phyloP scores from a whole-genome alignment of 2,888 invertebrate genomes.

The Parochlus steinenii region DNA sequence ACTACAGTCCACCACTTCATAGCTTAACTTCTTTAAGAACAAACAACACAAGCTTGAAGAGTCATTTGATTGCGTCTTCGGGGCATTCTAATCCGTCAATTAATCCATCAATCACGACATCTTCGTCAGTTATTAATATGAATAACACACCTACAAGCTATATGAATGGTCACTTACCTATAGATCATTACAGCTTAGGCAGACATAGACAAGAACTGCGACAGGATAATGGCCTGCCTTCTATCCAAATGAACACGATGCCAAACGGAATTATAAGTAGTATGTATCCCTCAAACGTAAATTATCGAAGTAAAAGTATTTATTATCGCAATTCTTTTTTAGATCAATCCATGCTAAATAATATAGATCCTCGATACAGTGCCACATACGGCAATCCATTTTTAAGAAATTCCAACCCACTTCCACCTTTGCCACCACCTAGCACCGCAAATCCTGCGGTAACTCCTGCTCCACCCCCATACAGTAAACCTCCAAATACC shows the following conservation, averaged over 20 bases:
- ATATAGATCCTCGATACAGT: slow-evolving; percentile 70
- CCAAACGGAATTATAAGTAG: slow-evolving; percentile 12
- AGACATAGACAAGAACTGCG: slow-evolving; percentile 20
- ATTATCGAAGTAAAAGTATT: not conserved
- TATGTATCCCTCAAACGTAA: slow-evolving; percentile 1
- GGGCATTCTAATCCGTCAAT: slow-evolving; percentile 21
- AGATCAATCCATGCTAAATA: slow-evolving; percentile 16
- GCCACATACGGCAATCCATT: slow-evolving; percentile 84
- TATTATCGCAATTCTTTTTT: slow-evolving; percentile 11
- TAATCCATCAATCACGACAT: slow-evolving; percentile 22
- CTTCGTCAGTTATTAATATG: slow-evolving; percentile 13
- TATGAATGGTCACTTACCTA: slow-evolving; percentile 17
- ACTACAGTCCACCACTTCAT: slow-evolving; percentile 80
- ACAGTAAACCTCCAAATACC: slow-evolving; percentile 27
- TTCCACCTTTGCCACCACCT: slow-evolving; percentile 36
- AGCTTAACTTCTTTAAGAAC: slow-evolving; percentile 8
- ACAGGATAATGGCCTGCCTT: slow-evolving; percentile 30
- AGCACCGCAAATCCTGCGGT: slow-evolving; percentile 62
- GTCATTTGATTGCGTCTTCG: slow-evolving; percentile 10
- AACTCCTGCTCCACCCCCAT: slow-evolving; percentile 67
- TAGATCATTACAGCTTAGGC: slow-evolving; percentile 19
- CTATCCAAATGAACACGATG: slow-evolving; percentile 15
- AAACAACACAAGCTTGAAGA: slow-evolving; percentile 4
- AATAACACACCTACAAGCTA: slow-evolving; percentile 13
- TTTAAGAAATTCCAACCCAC: slow-evolving; percentile 45